Evolutionary conservation across 2,113 vertebrate species (phyloP).

Genomic region (Hepsetus odoe): DNA sequence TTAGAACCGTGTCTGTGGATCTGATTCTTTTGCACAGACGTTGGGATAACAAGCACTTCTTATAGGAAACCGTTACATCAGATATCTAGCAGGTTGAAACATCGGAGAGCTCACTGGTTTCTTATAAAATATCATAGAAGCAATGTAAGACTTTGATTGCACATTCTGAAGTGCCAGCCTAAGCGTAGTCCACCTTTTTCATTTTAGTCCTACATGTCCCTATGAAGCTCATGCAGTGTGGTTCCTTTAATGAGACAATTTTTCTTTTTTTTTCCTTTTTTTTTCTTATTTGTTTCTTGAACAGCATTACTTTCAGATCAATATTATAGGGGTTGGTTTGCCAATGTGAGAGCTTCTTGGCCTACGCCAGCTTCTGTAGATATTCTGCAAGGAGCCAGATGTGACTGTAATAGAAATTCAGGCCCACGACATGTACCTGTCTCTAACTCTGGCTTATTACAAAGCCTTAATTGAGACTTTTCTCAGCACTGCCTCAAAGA

Average conservation of each 20-base stretch:
- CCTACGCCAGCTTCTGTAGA: conserved; percentile 12
- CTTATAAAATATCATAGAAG: conserved; percentile 24
- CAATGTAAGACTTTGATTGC: conserved; percentile 22
- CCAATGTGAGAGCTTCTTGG: not conserved
- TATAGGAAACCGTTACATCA: conserved; percentile 14
- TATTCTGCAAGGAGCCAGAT: not conserved
- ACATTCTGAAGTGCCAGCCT: conserved; percentile 17
- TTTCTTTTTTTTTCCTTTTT: not conserved
- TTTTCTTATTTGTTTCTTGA: conserved; percentile 15
- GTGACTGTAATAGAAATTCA: not conserved
- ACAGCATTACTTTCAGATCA: not conserved
- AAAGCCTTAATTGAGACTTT: conserved; percentile 53
- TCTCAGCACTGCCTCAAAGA: conserved; percentile 40
- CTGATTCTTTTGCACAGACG: not conserved
- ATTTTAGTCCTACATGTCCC: conserved; percentile 1
- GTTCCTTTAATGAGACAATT: conserved; percentile 1
- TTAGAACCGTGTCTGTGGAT: not conserved
- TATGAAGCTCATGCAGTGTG: not conserved
- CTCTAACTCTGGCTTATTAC: conserved; percentile 36
- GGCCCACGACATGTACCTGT: conserved; percentile 3
- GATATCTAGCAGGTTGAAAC: conserved; percentile 8
- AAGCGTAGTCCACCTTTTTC: not conserved
- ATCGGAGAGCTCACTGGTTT: conserved; percentile 21
- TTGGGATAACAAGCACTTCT: not conserved
- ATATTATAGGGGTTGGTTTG: not conserved